phyloP scores from a whole-genome alignment of 2,888 invertebrate genomes.

The Linyphia triangularis region DNA sequence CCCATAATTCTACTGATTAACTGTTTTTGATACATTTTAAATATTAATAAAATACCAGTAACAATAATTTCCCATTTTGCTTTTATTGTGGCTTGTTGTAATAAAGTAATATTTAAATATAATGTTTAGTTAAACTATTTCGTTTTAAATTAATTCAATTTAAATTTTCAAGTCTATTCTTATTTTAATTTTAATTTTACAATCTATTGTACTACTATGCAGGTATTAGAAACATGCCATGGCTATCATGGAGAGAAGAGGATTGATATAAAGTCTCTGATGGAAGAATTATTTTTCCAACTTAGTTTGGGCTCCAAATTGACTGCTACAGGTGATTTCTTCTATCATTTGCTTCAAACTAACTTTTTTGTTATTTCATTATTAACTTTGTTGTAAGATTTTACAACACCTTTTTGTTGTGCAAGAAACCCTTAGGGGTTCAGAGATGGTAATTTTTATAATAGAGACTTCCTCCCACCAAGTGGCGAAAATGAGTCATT shows the following conservation, averaged over 20 bases:
- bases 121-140: too few relatives aligned
- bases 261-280: slow-evolving; percentile 37
- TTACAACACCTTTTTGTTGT: too few relatives aligned
- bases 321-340: slow-evolving; percentile 42
- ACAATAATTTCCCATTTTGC: too few relatives aligned
- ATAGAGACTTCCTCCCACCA: too few relatives aligned
- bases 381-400: too few relatives aligned
- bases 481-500: too few relatives aligned
- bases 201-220: not conserved
- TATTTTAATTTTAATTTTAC: not conserved
- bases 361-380: not conserved
- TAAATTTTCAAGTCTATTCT: not conserved
- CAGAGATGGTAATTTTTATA: too few relatives aligned
- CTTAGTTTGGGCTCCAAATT: slow-evolving; percentile 56
- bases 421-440: too few relatives aligned
- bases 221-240: slow-evolving; percentile 63
- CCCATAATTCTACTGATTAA: not conserved
- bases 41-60: too few relatives aligned
- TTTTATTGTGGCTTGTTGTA: too few relatives aligned
- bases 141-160: not conserved
- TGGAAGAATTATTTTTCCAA: slow-evolving; percentile 51
- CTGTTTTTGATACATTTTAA: not conserved
- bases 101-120: too few relatives aligned
- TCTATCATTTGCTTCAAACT: not conserved
- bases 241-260: slow-evolving; percentile 45